These are phyloP conservation scores for Phyllostomus hastatus DNA, from an alignment of 2,113 vertebrate species.

Conservation along the genomic window DNA sequence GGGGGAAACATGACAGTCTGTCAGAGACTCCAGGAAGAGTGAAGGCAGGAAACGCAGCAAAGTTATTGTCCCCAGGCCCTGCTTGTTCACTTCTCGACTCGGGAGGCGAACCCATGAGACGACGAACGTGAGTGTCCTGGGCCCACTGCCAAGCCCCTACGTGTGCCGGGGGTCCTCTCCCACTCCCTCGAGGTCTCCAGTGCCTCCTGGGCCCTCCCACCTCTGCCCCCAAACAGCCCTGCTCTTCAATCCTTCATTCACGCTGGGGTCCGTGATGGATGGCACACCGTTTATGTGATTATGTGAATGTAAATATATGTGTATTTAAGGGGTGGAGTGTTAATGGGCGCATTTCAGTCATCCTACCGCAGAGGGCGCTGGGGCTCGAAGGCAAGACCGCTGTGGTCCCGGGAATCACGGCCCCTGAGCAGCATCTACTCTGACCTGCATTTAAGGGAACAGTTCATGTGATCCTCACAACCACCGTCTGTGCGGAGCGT, in stretches of 20 bases:
- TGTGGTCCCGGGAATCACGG: too few species aligned
- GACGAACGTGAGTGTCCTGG: neutral
- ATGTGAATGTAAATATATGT: too few species aligned
- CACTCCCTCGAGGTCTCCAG: accelerated
- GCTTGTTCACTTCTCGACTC: neutral
- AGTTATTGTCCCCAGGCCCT: neutral
- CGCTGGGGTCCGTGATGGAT: neutral
- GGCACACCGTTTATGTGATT: neutral
- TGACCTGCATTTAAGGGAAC: neutral
- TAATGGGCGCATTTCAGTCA: neutral
- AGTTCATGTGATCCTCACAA: too few species aligned
- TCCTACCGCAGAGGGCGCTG: neutral
- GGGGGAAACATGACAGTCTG: neutral
- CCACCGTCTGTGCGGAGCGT: neutral
- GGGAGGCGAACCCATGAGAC: neutral
- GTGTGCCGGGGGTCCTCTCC: accelerated
- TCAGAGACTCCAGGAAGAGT: neutral
- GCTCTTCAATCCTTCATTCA: neutral
- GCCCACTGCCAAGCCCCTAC: neutral
- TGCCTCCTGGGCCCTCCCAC: neutral
- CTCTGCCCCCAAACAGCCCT: neutral
- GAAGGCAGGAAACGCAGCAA: neutral
- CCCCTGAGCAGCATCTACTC: neutral
- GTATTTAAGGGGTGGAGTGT: neutral
- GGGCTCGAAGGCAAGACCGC: neutral